Evolutionary conservation across 2,888 invertebrate species (phyloP).

Genomic region (Cephus pygmeus): DNA sequence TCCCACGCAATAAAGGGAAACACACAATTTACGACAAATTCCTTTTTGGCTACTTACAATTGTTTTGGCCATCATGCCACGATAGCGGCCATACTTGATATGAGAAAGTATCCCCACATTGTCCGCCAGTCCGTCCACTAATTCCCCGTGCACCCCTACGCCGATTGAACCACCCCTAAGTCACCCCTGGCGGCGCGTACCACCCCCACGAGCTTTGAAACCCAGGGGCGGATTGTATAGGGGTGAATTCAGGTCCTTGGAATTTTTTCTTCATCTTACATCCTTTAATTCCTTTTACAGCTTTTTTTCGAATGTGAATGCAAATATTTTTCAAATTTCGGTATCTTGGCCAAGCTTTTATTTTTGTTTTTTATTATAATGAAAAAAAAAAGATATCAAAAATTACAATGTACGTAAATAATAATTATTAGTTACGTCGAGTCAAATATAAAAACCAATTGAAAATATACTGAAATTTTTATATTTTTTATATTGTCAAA

Average conservation of each 20-base stretch:
- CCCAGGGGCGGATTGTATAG: constrained; percentile 40
- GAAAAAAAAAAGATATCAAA: too few relatives aligned
- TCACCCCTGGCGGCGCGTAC: constrained; percentile 38
- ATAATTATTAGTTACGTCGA: too few relatives aligned
- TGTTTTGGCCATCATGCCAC: constrained; percentile 66
- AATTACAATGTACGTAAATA: too few relatives aligned
- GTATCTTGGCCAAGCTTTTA: too few relatives aligned
- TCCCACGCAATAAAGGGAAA: constrained; percentile 9
- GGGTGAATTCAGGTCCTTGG: constrained; percentile 1
- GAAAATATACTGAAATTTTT: too few relatives aligned
- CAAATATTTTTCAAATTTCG: too few relatives aligned
- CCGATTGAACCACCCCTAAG: constrained; percentile 55
- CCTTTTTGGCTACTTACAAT: constrained; percentile 57
- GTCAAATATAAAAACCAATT: too few relatives aligned
- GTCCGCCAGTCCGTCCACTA: constrained; percentile 63
- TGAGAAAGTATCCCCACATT: constrained; percentile 66
- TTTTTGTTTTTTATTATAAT: too few relatives aligned
- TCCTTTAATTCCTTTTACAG: neutral
- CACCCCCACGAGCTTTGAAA: constrained; percentile 49
- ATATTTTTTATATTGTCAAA: too few relatives aligned
- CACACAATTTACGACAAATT: neutral
- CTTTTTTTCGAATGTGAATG: neutral
- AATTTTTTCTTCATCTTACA: neutral
- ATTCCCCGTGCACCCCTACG: constrained; percentile 61
- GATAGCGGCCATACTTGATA: constrained; percentile 67